Conservation (phyloP, 1,140 invertebrate genomes). For the Dendrolimus punctatus region DNA sequence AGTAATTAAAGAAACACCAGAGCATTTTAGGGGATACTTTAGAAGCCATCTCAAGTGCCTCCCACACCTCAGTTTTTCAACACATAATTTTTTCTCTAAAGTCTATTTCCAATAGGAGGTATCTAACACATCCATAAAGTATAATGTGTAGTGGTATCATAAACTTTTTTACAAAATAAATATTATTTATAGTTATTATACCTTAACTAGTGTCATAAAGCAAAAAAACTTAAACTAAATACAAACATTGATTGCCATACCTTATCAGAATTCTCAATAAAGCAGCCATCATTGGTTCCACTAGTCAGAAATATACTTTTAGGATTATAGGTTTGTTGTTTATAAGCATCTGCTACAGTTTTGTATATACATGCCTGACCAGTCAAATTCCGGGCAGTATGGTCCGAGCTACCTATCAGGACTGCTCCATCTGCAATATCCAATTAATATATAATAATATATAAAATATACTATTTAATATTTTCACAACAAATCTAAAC, state of each 20-base stretch:
- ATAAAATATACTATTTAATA: not conserved
- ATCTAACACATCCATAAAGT: too few relatives aligned
- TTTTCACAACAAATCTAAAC: not conserved
- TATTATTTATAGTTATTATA: too few relatives aligned
- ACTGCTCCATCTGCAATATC: slow-evolving; percentile 48
- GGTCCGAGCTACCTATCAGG: slow-evolving; percentile 56
- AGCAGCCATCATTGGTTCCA: slow-evolving; percentile 57
- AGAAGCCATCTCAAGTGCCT: too few relatives aligned
- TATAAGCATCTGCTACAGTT: slow-evolving; percentile 22
- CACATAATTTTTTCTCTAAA: too few relatives aligned
- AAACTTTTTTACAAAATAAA: too few relatives aligned
- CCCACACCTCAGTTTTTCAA: too few relatives aligned
- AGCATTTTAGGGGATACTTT: too few relatives aligned
- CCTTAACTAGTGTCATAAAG: not conserved
- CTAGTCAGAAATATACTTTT: slow-evolving; percentile 39
- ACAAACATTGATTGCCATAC: slow-evolving; percentile 9
- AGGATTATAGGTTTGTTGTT: slow-evolving; percentile 20
- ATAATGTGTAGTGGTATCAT: too few relatives aligned
- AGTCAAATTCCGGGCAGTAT: slow-evolving; percentile 63
- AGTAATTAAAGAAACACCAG: too few relatives aligned
- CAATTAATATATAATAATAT: not conserved
- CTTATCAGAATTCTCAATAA: slow-evolving; percentile 49
- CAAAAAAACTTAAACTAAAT: not conserved
- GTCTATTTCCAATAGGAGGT: not conserved
- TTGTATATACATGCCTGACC: slow-evolving; percentile 44